Evolutionary conservation across 2,888 invertebrate genomes (phyloP), one percentile per base, ranked within the genome.

Genomic region (Leptopilina drosophilae): DNA sequence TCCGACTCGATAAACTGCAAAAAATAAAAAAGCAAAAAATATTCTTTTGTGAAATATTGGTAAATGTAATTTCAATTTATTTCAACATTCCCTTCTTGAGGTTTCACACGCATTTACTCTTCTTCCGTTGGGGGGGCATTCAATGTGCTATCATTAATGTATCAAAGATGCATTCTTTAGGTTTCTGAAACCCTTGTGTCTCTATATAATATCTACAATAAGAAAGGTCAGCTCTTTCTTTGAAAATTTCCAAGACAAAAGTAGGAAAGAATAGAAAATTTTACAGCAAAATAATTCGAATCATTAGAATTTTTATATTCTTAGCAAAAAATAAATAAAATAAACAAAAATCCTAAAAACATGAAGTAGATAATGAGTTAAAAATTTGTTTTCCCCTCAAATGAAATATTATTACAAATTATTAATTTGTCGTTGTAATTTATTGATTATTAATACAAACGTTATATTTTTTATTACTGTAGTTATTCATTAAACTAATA

Each of bases 61-160:
- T 33, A 73, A 49, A 56, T 73, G 14, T n/a, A 73, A 56, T 73
- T 73, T 73, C 73, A 73, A 73, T 56, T 73, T 14, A 53, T 73
- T 73, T 73, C 73, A 56, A 73, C 56, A 73, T 73, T 73, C 56
- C 56, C 73, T 73, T 56, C 73, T 73, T 56, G 56, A 73, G 73
- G 73, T 56, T 73, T 73, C 73, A 73, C 56, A 73, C 73, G 73
- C 73, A 56, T 73, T 56, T 56, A 73, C 73, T 73, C 40, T 7
- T 42, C 73, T 73, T 73, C 73, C 73, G 73, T 33, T 73, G 20
- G 49, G 49, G 53, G 53, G 56, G 73, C 49, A 73, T 56, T 73
- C 73, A 73, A 56, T 33, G 73, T 69, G 53, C 11, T 73, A 73
- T 73, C 73, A 56, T 73, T 73, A 73, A 73, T 73, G 33, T 33